Evolutionary conservation across 2,797 vertebrate species (phyloP), one percentile per base, ranked within the genome.

Genomic region (Merluccius polli): DNA sequence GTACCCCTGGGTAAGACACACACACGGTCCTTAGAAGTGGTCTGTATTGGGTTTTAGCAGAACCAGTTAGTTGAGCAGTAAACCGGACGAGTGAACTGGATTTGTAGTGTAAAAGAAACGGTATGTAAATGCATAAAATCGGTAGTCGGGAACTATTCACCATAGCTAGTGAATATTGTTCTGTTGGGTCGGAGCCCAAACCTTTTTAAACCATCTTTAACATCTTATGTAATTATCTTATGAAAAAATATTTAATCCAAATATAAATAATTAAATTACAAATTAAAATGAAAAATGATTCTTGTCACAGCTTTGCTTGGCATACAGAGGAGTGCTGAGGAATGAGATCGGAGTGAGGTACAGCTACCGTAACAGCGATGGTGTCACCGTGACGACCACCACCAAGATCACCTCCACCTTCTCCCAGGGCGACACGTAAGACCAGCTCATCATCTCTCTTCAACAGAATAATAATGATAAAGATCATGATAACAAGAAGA

Each of bases 231-330:
- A 2, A n/a, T n/a, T n/a, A n/a, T n/a, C n/a, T n/a, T n/a, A n/a
- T n/a, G n/a, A n/a, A n/a, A n/a, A n/a, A n/a, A n/a, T n/a, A n/a
- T n/a, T n/a, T n/a, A n/a, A n/a, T n/a, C n/a, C n/a, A n/a, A n/a
- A n/a, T n/a, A n/a, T n/a, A 48, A 48, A 15, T 4, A 48, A 4
- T 4, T 48, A 24, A 59, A 52, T 15, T 9, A 13, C 11, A 13
- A 30, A 13, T 6, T 1, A 59, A 7, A 59, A 4, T 59, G 48
- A 24, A 38, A 68, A 5, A 1, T 70, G 30, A 70, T 69, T 69
- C 38, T 74, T 48, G 27, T 9, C 18, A 73, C 78, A 97, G 96
- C 88, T 96, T 71, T 97, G 95, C 81, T 94, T 96, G 72, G 95
- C 95, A 3, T 95, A 96, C 88, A 96, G 88, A 89, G 95, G 95